Base-by-base conservation (phyloP, 2,888 invertebrate species). In the Aelia acuminata region DNA sequence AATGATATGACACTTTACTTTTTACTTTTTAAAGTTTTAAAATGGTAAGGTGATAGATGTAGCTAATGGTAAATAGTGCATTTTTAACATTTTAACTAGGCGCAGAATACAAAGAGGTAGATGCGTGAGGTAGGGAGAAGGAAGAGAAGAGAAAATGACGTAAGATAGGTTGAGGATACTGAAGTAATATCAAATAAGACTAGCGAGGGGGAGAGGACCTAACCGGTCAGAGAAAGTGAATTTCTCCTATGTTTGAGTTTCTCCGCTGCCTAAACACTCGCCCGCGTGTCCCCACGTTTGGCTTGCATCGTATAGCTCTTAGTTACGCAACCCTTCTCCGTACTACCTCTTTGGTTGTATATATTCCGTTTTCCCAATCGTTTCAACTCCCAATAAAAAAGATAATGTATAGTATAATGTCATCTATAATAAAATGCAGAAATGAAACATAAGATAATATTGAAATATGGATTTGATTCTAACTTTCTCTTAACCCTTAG, bases 251-350 rank as follows among this genome's bases (percentile, higher is more conserved):
- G 31, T 70, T 70, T 39, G 80, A 80, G 43, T 80, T 80, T 80
- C 80, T 80, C 80, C 47, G 43, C 13, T 47, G 80, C 43, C 80
- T 70, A 70, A 70, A 70, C 63, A 50, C 85, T 26, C n/a, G 11
- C 35, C 57, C 50, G 53, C 50, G 22, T 53, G 47, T 85, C 31
- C 48, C 35, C 35, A 22, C 57, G 35, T 57, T 63, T 86, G n/a
- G 1, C 22, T 86, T 85, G 84, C 49, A 50, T 49, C 85, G 48
- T 57, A 88, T 90, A 43, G 87, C 85, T 70, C 63, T 35, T 35
- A 18, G 31, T 70, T 70, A n/a, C 63, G 63, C 20, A 70, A 70
- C 63, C 8, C 1, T 35, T 35, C 18, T 18, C 35, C 63, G 1
- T 35, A 18, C 31, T 35, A 4, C 63, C 26, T 31, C 26, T 4